These are phyloP conservation scores for Zoanthus solanderi DNA, from an alignment of 92 coral and sea anemone genomes.

Conservation along the genomic window DNA sequence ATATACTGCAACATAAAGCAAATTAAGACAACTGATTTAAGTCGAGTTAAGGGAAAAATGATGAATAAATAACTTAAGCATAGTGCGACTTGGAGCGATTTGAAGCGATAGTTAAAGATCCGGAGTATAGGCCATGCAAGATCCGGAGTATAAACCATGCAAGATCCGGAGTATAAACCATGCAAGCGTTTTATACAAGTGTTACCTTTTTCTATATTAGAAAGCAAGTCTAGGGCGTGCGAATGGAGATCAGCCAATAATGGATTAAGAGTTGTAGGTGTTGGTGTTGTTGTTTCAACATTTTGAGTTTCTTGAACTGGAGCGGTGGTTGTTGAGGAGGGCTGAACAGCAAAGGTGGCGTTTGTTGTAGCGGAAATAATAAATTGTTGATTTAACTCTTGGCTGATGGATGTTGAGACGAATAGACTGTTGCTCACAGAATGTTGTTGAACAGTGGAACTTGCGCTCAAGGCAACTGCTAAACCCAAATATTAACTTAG, in stretches of 20 bases:
- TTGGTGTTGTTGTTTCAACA: background rate
- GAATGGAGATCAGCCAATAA: background rate
- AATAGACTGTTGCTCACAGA: slow-evolving; percentile 17
- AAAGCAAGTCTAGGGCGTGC: slow-evolving; percentile 4
- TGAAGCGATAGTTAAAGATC: background rate
- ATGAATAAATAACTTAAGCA: background rate
- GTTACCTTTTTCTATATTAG: slow-evolving; percentile 12
- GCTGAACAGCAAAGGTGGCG: background rate
- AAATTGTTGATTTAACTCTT: background rate
- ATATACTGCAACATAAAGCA: background rate
- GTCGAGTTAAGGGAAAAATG: background rate
- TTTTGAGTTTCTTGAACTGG: slow-evolving; percentile 27
- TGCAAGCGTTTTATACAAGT: background rate
- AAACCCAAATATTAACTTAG: background rate
- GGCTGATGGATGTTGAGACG: background rate
- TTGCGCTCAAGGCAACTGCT: slow-evolving; percentile 21
- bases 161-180: background rate
- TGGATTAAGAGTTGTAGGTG: slow-evolving; percentile 13
- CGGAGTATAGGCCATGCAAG: background rate
- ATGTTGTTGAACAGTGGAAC: slow-evolving; percentile 6
- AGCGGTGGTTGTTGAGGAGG: background rate
- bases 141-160: background rate
- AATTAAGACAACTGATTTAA: background rate
- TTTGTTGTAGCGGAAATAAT: background rate
- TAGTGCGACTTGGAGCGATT: background rate